These are phyloP conservation scores for Bovichtus variegatus DNA, from an alignment of 2,797 vertebrate species.

Conservation along the genomic window DNA sequence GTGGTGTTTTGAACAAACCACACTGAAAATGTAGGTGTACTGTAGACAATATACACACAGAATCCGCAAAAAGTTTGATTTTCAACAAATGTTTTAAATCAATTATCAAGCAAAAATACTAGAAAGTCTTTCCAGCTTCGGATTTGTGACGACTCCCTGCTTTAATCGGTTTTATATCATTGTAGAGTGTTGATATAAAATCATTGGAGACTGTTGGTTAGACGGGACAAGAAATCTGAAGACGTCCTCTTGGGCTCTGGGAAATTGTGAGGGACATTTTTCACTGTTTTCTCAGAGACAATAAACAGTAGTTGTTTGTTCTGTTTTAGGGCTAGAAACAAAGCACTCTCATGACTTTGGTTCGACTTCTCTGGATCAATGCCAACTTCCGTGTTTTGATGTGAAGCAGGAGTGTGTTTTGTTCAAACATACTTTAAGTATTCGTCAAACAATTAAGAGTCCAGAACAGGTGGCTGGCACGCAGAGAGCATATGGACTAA, in stretches of 20 bases:
- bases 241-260: background rate
- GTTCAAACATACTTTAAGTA: constrained; percentile 14
- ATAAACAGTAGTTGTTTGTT: background rate
- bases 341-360: constrained; percentile 13
- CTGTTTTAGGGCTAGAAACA: background rate
- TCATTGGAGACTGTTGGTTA: background rate
- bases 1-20: constrained; percentile 1
- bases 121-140: background rate
- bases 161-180: background rate
- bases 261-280: background rate
- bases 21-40: background rate
- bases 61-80: background rate
- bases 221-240: background rate
- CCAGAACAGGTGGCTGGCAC: constrained; percentile 32
- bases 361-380: constrained; percentile 8
- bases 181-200: background rate
- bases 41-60: background rate
- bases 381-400: constrained; percentile 14
- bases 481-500: constrained; percentile 17
- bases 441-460: constrained; percentile 13
- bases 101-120: background rate
- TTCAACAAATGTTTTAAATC: background rate
- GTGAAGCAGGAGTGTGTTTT: background rate
- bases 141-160: background rate
- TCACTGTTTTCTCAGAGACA: background rate